phyloP scores from a whole-genome alignment of 2,888 invertebrate genomes.

The Protophormia terraenovae region DNA sequence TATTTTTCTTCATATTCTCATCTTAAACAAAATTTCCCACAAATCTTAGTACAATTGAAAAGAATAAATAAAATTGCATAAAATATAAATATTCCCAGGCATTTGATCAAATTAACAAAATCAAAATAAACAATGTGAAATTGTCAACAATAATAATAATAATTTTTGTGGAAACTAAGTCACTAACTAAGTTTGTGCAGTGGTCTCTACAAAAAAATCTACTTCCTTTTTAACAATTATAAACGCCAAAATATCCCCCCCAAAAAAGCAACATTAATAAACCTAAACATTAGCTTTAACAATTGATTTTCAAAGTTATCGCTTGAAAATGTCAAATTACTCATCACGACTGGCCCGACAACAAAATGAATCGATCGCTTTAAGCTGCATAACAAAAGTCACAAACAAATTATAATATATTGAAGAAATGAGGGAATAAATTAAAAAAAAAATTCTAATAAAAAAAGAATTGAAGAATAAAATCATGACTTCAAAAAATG shows the following conservation, averaged over 20 bases:
- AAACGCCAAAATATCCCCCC: constrained; percentile 47
- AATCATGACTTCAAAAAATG: constrained; percentile 31
- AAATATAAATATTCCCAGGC: constrained; percentile 13
- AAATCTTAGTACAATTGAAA: background rate
- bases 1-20: no score
- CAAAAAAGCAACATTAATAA: constrained; percentile 2
- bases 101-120: background rate
- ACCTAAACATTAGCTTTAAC: background rate
- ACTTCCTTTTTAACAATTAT: constrained; percentile 60
- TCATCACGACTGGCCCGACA: constrained; percentile 49
- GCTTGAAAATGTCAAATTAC: constrained; percentile 65
- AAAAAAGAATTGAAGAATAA: background rate
- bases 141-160: constrained; percentile 41
- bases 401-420: constrained; percentile 34
- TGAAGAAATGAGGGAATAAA: background rate
- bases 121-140: constrained; percentile 40
- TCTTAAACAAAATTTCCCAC: constrained; percentile 43
- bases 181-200: no score
- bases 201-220: no score
- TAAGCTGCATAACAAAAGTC: constrained; percentile 43
- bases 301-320: constrained; percentile 64
- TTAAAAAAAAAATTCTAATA: background rate
- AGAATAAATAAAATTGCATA: background rate
- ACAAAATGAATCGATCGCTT: constrained; percentile 28
- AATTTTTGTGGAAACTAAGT: no score